Base-by-base conservation (phyloP, 1,140 invertebrate genomes). In the Coboldia fuscipes region DNA sequence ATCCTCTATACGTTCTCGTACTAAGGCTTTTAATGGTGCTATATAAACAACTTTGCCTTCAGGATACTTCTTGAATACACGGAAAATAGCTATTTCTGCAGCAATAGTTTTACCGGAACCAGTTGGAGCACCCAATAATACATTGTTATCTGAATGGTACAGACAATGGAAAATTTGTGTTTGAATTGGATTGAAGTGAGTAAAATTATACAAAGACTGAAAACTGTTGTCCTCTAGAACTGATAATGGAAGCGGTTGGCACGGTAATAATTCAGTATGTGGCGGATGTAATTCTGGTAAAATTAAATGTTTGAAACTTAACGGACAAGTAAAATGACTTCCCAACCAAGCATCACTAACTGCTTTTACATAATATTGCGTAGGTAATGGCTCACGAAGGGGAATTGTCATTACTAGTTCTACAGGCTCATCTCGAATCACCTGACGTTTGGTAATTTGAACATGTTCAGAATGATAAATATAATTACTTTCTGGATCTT, bases 81-180 rank as follows among this genome's bases (percentile, higher is more conserved):
- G 63, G 46, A 97, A 93, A 60, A 98, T 96, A 9, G 92, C 92
- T 34, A 99, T 72, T 61, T 99, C 96, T 0, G 96, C 94, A 8
- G 83, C 88, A 34, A 97, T 88, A 0, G 96, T 99, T 66, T 99
- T 99, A 30, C 96, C 96, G 0, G 92, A 97, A 4, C 93, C 93
- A 4, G 96, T 99, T 0, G 96, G 96, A 1, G 96, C 94, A 3
- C 96, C 94, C 9, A 99, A 58, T 1, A 99, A 59, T 3, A 94
- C 77, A 55, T 97, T 98, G 40, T 75, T 70, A 48, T 98, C 88
- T 0, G 86, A 92, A 52, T 97, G 78, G 57, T 96, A 98, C 0
- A 97, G 60, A 39, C 81, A 82, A 56, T 97, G 88, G 55, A 98
- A 98, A 27, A 97, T 82, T 61, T 99, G 96, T 4, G 93, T 97